These are phyloP conservation scores for Chironex yamaguchii DNA, from an alignment of 30 jellyfish, hydroid and myxozoan genomes.

Conservation along the genomic window DNA sequence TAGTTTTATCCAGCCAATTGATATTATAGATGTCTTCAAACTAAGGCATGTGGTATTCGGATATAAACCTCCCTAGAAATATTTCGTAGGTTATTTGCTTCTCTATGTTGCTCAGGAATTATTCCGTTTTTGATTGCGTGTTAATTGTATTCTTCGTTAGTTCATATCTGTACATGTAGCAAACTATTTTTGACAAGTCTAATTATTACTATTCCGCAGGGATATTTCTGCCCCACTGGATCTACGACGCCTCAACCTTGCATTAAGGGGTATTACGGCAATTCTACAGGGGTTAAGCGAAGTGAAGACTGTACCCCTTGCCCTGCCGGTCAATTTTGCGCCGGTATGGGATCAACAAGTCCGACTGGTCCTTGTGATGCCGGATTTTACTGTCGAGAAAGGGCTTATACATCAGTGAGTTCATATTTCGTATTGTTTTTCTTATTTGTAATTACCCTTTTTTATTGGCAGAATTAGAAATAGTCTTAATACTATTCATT, in stretches of 20 bases:
- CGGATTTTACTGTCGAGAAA: slow-evolving; percentile 90
- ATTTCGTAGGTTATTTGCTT: too few relatives aligned
- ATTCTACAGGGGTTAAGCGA: slow-evolving; percentile 84
- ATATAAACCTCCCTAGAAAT: too few relatives aligned
- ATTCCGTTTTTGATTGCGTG: too few relatives aligned
- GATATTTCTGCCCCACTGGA: slow-evolving; percentile 90
- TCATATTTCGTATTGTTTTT: too few relatives aligned
- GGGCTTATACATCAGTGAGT: slow-evolving; percentile 92
- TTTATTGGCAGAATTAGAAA: too few relatives aligned
- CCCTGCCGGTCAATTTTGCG: slow-evolving; percentile 96
- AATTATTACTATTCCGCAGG: slow-evolving; percentile 42
- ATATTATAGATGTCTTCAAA: too few relatives aligned
- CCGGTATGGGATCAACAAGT: slow-evolving; percentile 83
- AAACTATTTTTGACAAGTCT: background rate
- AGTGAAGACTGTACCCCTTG: slow-evolving; percentile 94
- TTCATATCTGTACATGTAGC: too few relatives aligned
- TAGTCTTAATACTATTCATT: too few relatives aligned
- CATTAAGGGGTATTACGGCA: slow-evolving; percentile 94
- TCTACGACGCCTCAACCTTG: slow-evolving; percentile 88
- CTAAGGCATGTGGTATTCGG: too few relatives aligned
- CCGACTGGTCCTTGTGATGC: slow-evolving; percentile 99
- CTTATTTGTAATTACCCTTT: too few relatives aligned
- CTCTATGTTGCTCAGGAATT: background rate
- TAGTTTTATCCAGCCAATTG: too few relatives aligned
- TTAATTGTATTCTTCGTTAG: too few relatives aligned